Evolutionary conservation across 2,113 vertebrate species (phyloP), one percentile per base, ranked within the genome.

Genomic region (Zeus faber): DNA sequence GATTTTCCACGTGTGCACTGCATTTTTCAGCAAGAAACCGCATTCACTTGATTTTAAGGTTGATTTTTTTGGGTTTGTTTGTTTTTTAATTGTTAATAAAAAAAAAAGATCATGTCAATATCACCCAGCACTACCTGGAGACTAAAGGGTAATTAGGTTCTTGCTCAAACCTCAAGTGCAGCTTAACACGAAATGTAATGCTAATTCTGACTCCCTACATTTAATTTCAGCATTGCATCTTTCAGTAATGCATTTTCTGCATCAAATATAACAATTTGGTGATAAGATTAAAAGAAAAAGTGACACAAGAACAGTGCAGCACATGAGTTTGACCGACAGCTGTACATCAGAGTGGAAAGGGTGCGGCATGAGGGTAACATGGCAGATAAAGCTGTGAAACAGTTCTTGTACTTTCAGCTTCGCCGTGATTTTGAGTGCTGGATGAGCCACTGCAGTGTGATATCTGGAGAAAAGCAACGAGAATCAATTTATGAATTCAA

Each of bases 361-460:
- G 65, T 53, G 69, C 72, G 79, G 65, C 54, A 61, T 65, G 75
- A 81, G 51, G 54, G 69, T 62, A 75, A 87, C 64, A 73, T 81
- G 80, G 81, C 79, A 80, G 77, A 82, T 39, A 67, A 35, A 59
- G 72, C 67, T 72, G 67, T 62, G 44, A 31, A 57, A 58, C 31
- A 14, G 21, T 40, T 58, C 27, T 17, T 9, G 26, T 25, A 6
- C 60, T 78, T 73, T 92, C 87, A 92, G 78, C 90, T 91, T 53
- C 92, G 91, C 65, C 87, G 76, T 59, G 90, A 91, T 55, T 93
- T 94, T 55, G 90, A 94, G 79, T 95, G 89, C 77, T 92, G 94
- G 87, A 94, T 94, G 78, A 95, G 88, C 91, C 91, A 94, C 52
- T 93, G 88, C 82, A 92, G 85, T 61, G 84, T 91, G 76, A 92